Conservation (phyloP, 2,797 vertebrate genomes). For the Clarias platycephalus region DNA sequence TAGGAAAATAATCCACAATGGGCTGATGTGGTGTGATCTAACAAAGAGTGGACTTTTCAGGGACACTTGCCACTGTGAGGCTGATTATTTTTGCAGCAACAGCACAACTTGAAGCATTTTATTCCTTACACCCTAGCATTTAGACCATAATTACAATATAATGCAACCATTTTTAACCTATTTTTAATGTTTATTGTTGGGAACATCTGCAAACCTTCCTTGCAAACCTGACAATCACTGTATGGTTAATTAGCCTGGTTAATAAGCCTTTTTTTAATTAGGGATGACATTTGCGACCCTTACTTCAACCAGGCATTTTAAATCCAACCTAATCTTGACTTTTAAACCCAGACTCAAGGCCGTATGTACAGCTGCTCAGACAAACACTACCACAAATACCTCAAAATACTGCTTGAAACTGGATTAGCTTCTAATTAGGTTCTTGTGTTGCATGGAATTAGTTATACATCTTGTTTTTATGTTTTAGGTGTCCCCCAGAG, state of each 20-base stretch:
- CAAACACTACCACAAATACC: background rate
- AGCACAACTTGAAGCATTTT: background rate
- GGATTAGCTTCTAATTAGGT: background rate
- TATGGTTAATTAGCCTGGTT: background rate
- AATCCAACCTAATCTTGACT: background rate
- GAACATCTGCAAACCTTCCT: background rate
- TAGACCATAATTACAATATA: background rate
- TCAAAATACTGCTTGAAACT: background rate
- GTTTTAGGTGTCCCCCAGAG: constrained; percentile 37
- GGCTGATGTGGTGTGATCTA: background rate
- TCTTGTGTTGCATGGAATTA: too few species aligned
- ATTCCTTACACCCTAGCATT: background rate
- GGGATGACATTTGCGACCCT: background rate
- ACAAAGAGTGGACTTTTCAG: too few species aligned
- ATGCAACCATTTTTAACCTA: background rate
- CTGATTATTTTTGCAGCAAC: background rate
- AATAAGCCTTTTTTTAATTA: background rate
- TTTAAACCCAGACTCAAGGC: background rate
- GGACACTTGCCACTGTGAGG: background rate
- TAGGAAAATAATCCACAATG: background rate
- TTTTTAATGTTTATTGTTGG: background rate
- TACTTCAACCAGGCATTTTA: background rate
- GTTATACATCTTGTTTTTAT: background rate
- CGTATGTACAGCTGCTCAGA: background rate
- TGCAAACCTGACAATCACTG: background rate